A percentile compares a stretch with the other conserved stretches of the same genome.
Evolutionary conservation across 2,888 invertebrate species (phyloP).

Genomic region (Cheilosia scutellata): DNA sequence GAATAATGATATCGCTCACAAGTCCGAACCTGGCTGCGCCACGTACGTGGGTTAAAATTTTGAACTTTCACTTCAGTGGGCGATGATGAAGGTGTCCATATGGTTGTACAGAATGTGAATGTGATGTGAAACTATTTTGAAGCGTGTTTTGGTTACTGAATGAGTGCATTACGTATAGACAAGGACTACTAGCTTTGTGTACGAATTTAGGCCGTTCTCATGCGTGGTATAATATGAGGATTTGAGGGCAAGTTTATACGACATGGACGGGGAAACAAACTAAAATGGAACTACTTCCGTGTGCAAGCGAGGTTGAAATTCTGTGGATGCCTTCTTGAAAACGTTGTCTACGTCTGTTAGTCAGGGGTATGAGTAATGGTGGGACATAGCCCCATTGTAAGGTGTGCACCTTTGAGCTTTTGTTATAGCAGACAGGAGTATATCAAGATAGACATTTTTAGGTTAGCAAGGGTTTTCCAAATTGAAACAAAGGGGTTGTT

Average conservation of each 20-base stretch:
- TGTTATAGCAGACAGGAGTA: no score
- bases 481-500: no score
- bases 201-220: conserved; percentile 11
- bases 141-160: conserved; percentile 62
- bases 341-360: background rate
- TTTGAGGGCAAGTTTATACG: conserved; percentile 19
- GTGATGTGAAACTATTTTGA: conserved; percentile 45
- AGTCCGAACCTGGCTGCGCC: conserved; percentile 35
- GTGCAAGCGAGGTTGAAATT: conserved; percentile 11
- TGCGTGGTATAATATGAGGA: background rate
- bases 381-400: no score
- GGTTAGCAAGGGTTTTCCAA: no score
- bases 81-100: conserved; percentile 29
- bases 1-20: conserved; percentile 34
- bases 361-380: background rate
- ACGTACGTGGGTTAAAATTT: conserved; percentile 32
- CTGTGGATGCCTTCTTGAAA: background rate
- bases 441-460: no score
- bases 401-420: no score
- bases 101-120: conserved; percentile 37
- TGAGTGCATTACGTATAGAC: conserved; percentile 44
- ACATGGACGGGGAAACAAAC: background rate
- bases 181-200: background rate
- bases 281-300: background rate
- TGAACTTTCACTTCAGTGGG: conserved; percentile 43